These are phyloP conservation scores for Bombyx huttoni DNA, from an alignment of 2,888 invertebrate species.

Conservation along the genomic window DNA sequence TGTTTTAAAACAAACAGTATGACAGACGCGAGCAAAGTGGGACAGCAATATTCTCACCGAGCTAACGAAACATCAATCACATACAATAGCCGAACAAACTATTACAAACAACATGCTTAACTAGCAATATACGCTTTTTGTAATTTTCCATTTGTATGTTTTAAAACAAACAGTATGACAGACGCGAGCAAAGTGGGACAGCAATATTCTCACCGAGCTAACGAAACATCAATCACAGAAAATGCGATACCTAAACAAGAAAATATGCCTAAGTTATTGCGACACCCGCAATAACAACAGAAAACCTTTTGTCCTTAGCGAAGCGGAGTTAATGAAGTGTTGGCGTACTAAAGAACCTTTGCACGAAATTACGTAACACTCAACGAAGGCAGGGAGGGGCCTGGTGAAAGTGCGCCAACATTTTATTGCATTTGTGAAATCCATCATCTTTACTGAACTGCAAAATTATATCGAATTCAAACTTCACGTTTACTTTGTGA, in stretches of 20 bases:
- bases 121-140: too few species aligned
- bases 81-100: too few species aligned
- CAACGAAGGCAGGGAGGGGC: constrained; percentile 13
- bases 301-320: constrained; percentile 22
- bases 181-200: neutral
- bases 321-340: constrained; percentile 22
- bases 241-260: neutral
- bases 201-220: neutral
- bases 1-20: too few species aligned
- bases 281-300: constrained; percentile 6
- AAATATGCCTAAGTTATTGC: neutral
- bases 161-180: neutral
- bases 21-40: neutral
- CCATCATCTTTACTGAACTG: constrained; percentile 32
- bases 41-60: neutral
- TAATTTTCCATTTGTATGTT: too few species aligned
- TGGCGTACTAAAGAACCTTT: constrained; percentile 21
- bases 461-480: constrained; percentile 33
- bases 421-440: constrained; percentile 40
- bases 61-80: neutral
- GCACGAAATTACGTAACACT: constrained; percentile 25
- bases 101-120: too few species aligned
- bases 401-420: constrained; percentile 49
- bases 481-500: constrained; percentile 16
- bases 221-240: neutral